Percentiles rank a stretch among this genome's conserved stretches.
Conservation (phyloP, 2,797 vertebrate species). For the Ctenosaura bakeri region DNA sequence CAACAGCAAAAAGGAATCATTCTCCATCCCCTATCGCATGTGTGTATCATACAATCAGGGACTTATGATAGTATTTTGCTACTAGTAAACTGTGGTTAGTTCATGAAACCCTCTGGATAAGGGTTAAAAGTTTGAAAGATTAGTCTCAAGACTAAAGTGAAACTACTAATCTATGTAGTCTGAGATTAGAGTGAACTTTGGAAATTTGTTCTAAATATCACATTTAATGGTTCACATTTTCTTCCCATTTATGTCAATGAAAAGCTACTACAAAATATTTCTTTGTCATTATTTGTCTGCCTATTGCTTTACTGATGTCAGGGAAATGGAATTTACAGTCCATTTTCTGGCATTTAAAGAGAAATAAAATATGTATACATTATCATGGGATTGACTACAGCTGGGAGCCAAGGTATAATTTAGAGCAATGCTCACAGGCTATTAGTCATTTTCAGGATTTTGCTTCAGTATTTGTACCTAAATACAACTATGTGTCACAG, state of each 20-base stretch:
- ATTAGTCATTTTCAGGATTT: conserved; percentile 31
- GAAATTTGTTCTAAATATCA: conserved; percentile 23
- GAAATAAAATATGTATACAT: conserved; percentile 21
- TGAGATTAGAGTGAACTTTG: background rate
- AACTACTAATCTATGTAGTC: background rate
- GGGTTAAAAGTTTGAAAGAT: background rate
- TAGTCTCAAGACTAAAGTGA: background rate
- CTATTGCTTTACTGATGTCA: conserved; percentile 48
- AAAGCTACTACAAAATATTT: conserved; percentile 26
- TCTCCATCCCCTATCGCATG: conserved; percentile 15
- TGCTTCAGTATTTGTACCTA: conserved; percentile 26
- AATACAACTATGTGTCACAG: background rate
- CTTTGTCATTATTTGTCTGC: conserved; percentile 43
- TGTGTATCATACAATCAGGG: background rate
- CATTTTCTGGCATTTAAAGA: conserved; percentile 32
- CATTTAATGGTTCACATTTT: conserved; percentile 16
- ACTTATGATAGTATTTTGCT: background rate
- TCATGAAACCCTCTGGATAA: background rate
- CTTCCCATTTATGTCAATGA: conserved; percentile 23
- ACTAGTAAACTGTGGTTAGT: conserved; percentile 5
- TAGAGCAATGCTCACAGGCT: conserved; percentile 32
- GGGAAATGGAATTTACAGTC: conserved; percentile 55
- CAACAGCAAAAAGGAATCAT: background rate
- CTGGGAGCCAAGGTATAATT: conserved; percentile 33
- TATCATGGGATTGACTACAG: conserved; percentile 25